Base-by-base conservation (phyloP, 2,888 invertebrate species). In the Cephus nigrinus region DNA sequence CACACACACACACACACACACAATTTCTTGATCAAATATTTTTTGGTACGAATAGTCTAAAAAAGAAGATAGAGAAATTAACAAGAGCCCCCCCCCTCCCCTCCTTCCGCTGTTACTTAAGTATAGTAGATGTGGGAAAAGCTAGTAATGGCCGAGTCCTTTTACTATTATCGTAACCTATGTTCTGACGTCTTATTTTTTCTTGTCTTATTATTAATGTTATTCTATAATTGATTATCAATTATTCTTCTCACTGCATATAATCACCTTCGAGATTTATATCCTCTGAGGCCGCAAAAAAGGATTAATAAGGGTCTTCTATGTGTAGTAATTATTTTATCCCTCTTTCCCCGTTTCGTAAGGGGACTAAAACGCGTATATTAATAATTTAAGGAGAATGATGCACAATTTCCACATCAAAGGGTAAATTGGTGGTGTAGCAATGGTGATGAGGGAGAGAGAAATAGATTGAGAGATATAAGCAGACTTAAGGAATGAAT, bases 331-430 rank as follows among this genome's bases (percentile, higher is more conserved):
- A 23, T 55, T 55, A 55, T 23, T 55, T 55, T 55, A 12, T 71
- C 71, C 23, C 31, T 55, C 23, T 55, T 71, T 71, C 71, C 71
- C 71, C 71, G 31, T 32, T 33, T 23, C 32, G 31, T 71, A 32
- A 31, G 71, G 71, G 33, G 71, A 71, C 71, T 71, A 71, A 71
- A 71, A 71, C 71, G 71, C 71, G 71, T 71, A 71, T 71, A 31
- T 31, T 32, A 33, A 71, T 31, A 12, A 5, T n/a, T 69, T 31
- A 71, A 71, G 71, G 15, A 71, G 31, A 33, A 2, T 9, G 23
- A 55, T 55, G 55, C 55, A 23, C 23, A 23, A 23, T 55, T 55
- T 55, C 23, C 55, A 55, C 55, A 55, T 55, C 23, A 55, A 23
- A 55, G 23, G 55, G 23, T 9, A 55, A 23, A 23, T 23, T 55